Conservation (phyloP, 2,888 invertebrate species). For the Chirona hameri region DNA sequence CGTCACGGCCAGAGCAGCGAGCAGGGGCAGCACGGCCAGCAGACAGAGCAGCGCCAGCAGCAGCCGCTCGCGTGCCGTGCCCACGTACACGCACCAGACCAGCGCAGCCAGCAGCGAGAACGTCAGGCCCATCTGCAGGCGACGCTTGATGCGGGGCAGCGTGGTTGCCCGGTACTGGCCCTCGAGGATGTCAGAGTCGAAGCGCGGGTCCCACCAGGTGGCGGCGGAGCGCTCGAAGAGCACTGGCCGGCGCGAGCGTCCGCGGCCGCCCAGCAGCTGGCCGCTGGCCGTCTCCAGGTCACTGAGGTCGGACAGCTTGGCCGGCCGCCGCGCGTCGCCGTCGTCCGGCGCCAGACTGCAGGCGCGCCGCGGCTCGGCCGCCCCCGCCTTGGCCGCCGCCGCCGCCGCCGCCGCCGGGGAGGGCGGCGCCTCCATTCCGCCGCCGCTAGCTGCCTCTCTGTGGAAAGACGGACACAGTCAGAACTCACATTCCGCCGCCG, state of each 20-base stretch:
- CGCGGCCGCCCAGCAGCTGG: constrained; percentile 36
- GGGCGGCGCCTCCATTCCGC: too few relatives aligned
- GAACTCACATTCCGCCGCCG: too few relatives aligned
- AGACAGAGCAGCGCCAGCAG: constrained; percentile 30
- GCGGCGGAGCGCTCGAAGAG: constrained; percentile 88
- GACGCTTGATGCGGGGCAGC: constrained; percentile 79
- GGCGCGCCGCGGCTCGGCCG: neutral
- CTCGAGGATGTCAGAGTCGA: constrained; percentile 89
- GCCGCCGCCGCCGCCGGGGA: neutral
- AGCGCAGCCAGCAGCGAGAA: constrained; percentile 82
- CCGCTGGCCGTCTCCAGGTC: constrained; percentile 30
- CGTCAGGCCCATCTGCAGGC: constrained; percentile 79
- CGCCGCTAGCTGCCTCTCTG: too few relatives aligned
- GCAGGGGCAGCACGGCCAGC: constrained; percentile 27
- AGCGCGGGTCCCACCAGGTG: constrained; percentile 88
- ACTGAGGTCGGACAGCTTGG: constrained; percentile 23
- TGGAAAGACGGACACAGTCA: too few relatives aligned
- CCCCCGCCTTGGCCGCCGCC: neutral
- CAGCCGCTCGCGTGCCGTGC: neutral
- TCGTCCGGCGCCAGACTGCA: neutral
- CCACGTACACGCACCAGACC: constrained; percentile 74
- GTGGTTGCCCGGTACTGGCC: constrained; percentile 85
- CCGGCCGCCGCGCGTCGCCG: neutral
- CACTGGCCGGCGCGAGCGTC: constrained; percentile 35
- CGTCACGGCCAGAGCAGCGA: constrained; percentile 29